Evolutionary conservation across 1,140 invertebrate species (phyloP).

Genomic region (Drosophila lini): DNA sequence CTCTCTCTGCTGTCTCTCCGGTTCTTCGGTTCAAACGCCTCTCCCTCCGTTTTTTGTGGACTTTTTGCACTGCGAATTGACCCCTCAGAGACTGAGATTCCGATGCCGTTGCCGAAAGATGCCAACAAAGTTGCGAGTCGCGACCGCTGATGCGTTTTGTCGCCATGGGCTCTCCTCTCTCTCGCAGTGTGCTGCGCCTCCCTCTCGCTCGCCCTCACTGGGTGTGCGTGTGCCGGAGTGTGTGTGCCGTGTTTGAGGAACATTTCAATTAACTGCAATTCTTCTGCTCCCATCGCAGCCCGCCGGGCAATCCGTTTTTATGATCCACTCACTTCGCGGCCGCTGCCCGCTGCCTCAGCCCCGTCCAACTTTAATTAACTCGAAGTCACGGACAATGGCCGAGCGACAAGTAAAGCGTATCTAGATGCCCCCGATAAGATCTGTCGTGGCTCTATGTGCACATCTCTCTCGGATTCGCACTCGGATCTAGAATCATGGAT

Average conservation of each 20-base stretch:
- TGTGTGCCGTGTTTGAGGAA: slow-evolving; percentile 54
- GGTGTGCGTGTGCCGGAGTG: slow-evolving; percentile 14
- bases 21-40: slow-evolving; percentile 25
- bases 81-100: slow-evolving; percentile 61
- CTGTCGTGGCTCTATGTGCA: slow-evolving; percentile 44
- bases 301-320: slow-evolving; percentile 69
- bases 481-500: slow-evolving; percentile 7
- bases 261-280: slow-evolving; percentile 84
- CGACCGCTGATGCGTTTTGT: slow-evolving; percentile 60
- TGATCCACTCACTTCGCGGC: slow-evolving; percentile 60
- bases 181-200: background rate
- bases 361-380: slow-evolving; percentile 78
- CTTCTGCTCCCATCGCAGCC: slow-evolving; percentile 59
- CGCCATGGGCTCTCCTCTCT: slow-evolving; percentile 50
- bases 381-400: slow-evolving; percentile 65
- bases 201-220: slow-evolving; percentile 18
- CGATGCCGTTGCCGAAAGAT: slow-evolving; percentile 37
- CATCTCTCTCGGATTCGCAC: slow-evolving; percentile 12
- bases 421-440: slow-evolving; percentile 78
- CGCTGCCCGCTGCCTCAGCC: slow-evolving; percentile 18
- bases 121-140: slow-evolving; percentile 42
- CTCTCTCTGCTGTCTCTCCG: slow-evolving; percentile 2
- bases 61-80: slow-evolving; percentile 58
- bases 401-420: slow-evolving; percentile 73
- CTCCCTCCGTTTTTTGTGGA: slow-evolving; percentile 50